Base-by-base conservation (phyloP, 2,888 invertebrate species). In the Malacosoma neustria region DNA sequence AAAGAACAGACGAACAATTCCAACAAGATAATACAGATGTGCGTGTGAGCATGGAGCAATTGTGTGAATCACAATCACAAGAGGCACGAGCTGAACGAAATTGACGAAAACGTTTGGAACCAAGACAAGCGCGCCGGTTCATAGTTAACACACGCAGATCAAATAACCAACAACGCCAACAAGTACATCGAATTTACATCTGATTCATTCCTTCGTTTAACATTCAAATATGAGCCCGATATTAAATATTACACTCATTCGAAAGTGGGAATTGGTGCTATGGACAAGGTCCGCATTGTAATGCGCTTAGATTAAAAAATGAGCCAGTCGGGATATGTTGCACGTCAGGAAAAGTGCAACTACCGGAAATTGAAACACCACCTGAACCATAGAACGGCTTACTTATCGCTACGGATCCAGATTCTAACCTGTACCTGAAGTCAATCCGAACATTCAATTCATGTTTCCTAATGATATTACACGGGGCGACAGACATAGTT, bases 381-480 rank as follows among this genome's bases (percentile, higher is more conserved):
- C 40, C 41, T 34, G 40, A 49, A 41, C 46, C 40, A 42, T 45
- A 45, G 39, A 31, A 46, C 36, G 37, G 39, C 12, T 41, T 48
- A 38, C 43, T 43, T 39, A 42, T 40, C 39, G 41, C 40, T 15
- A 42, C 38, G 29, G 43, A 45, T 42, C 43, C 41, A 41, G 40
- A 45, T 43, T 43, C 45, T 45, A 38, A 30, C 30, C n/a, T 37
- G 32, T 30, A n/a, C 11, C 4, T 11, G 11, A 30, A 30, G 30
- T 30, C 4, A 39, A 36, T 40, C 32, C 40, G 30, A 11, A 30
- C 30, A 32, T 41, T 39, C 35, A 41, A 41, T 43, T 42, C 44
- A 40, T 43, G 43, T 9, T 49, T 46, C 14, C 43, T 43, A 46
- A 46, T 45, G 43, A 43, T 40, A 38, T 49, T 43, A 34, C 46